Conservation (phyloP, 2,797 vertebrate genomes). For the Neosalanx taihuensis region DNA sequence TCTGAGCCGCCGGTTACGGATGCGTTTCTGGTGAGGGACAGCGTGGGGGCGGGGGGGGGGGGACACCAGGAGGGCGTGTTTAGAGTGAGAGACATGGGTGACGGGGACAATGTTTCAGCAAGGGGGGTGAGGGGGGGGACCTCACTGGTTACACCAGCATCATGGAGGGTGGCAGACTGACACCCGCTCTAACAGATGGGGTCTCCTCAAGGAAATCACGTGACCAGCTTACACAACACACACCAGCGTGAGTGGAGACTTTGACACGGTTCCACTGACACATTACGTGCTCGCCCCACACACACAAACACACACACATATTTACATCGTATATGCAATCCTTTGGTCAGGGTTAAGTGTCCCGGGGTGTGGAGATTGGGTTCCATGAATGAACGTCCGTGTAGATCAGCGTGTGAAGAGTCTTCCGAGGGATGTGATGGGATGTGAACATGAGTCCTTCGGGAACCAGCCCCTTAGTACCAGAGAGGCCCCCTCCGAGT, state of each 20-base stretch:
- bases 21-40: slow-evolving; percentile 65
- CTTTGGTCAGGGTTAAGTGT: slow-evolving; percentile 19
- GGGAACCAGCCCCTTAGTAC: slow-evolving; percentile 23
- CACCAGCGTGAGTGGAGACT: neutral
- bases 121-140: no score
- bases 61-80: neutral
- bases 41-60: neutral
- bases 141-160: neutral
- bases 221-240: neutral
- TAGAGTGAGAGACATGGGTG: slow-evolving; percentile 4
- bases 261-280: neutral
- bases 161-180: neutral
- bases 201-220: neutral
- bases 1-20: slow-evolving; percentile 68
- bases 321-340: neutral
- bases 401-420: slow-evolving; percentile 7
- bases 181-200: slow-evolving; percentile 7
- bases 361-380: slow-evolving; percentile 15
- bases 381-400: slow-evolving; percentile 20
- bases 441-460: slow-evolving; percentile 7
- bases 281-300: neutral
- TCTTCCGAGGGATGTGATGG: slow-evolving; percentile 1
- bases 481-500: slow-evolving; percentile 19
- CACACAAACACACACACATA: neutral
- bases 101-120: no score